Conservation (phyloP, 2,888 invertebrate species). For the Aethes cnicana region DNA sequence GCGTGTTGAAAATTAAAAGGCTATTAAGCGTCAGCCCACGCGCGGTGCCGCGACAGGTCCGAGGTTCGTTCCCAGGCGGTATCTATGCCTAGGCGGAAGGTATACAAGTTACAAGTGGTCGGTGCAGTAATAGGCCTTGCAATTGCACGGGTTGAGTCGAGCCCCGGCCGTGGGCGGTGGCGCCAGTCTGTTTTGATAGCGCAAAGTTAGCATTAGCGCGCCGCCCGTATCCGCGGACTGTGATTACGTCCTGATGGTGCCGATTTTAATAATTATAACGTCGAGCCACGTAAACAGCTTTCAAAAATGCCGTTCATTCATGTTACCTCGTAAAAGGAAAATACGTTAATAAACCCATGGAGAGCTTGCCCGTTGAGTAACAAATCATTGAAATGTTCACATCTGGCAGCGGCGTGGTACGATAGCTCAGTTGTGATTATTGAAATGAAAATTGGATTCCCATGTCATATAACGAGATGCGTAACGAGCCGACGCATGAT, state of each 20-base stretch:
- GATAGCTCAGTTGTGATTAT: conserved; percentile 57
- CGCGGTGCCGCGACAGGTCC: conserved; percentile 51
- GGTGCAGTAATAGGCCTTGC: conserved; percentile 48
- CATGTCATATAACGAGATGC: conserved; percentile 51
- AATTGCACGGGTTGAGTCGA: conserved; percentile 42
- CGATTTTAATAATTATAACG: conserved; percentile 60
- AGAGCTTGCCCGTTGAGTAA: conserved; percentile 17
- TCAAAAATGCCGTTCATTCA: conserved; percentile 7
- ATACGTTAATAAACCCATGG: conserved; percentile 48
- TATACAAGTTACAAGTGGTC: conserved; percentile 38
- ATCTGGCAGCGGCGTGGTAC: conserved; percentile 51
- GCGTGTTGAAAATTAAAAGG: conserved; percentile 76
- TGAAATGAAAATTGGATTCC: conserved; percentile 72
- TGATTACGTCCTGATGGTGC: conserved; percentile 61
- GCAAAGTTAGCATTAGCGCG: conserved; percentile 43
- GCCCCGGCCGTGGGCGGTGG: conserved; percentile 49
- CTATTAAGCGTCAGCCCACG: conserved; percentile 72
- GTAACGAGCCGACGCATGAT: conserved; percentile 8
- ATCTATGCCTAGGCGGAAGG: conserved; percentile 26
- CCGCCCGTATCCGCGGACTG: conserved; percentile 35
- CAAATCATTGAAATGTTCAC: conserved; percentile 38
- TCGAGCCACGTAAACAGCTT: conserved; percentile 37
- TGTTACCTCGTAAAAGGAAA: conserved; percentile 50
- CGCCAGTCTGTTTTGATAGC: conserved; percentile 48
- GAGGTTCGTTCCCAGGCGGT: conserved; percentile 55